Base-by-base conservation (phyloP, 2,113 vertebrate species). In the Entelurus aequoreus region DNA sequence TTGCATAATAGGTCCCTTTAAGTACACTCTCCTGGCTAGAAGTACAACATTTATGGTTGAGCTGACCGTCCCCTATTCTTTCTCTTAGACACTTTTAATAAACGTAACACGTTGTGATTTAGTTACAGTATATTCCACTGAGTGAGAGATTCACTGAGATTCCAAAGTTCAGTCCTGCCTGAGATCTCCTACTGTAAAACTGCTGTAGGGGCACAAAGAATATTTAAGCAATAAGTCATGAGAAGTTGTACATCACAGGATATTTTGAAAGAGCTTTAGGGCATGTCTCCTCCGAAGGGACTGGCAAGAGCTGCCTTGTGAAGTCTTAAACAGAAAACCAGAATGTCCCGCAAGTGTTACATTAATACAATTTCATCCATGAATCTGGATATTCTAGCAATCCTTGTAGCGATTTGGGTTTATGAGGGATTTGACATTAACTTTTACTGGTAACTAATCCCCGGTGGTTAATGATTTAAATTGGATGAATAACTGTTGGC, bases 141-240 rank as follows among this genome's bases (percentile, higher is more conserved):
- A 76, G 72, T 68, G 62, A 75, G 65, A 79, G 59, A 81, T 69
- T 76, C 74, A 72, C 57, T 44, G 60, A 70, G 48, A 71, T 74
- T 71, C 57, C 55, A 56, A 42, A 42, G 71, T 74, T 68, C 61
- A 74, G 53, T 56, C 59, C 66, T 46, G 70, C 68, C 78, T 71
- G 69, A 76, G 46, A 79, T 76, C 68, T 65, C 35, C 42, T 65
- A 68, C 74, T 81, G 74, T 69, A 63, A 72, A 72, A 77, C 49
- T 49, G 66, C 78, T 75, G 52, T 55, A 80, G 74, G 74, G 53
- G 72, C 57, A 74, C 72, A 70, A 78, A 77, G 66, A 80, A 70
- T 81, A 78, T 78, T 80, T 72, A 79, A 80, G 71, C 66, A 74
- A 69, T 68, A 71, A 76, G 63, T 71, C 73, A 72, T 38, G 56